phyloP scores from a whole-genome alignment of 2,888 invertebrate genomes.

The Pseudococcus longispinus region DNA sequence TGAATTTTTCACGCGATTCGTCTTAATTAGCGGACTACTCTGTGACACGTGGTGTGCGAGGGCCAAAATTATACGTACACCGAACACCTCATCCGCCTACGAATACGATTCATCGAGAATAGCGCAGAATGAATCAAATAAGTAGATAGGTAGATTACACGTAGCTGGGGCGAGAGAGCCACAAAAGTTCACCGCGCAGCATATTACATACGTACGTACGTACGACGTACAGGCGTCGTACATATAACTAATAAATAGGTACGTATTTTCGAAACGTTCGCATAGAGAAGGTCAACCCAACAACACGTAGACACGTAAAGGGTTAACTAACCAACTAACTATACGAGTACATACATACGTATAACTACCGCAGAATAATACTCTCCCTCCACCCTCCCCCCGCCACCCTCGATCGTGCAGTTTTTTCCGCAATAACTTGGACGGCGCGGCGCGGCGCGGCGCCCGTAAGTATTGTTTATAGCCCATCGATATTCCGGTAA shows the following conservation, averaged over 20 bases:
- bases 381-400: no score
- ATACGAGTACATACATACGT: background rate
- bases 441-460: no score
- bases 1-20: background rate
- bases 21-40: background rate
- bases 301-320: background rate
- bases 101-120: no score
- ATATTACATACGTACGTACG: background rate
- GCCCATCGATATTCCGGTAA: conserved; percentile 2
- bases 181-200: background rate
- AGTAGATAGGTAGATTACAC: no score
- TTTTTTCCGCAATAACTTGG: background rate
- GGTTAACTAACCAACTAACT: background rate
- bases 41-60: background rate
- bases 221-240: no score
- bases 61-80: no score
- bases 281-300: background rate
- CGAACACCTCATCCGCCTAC: no score
- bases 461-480: conserved; percentile 24
- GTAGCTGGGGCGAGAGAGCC: background rate
- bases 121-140: no score
- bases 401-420: background rate
- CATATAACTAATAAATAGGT: no score
- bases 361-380: no score
- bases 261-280: background rate